A percentile compares a stretch with the other conserved stretches of the same genome.
Conservation (phyloP, 2,797 vertebrate species). For the Sus cebifrons region DNA sequence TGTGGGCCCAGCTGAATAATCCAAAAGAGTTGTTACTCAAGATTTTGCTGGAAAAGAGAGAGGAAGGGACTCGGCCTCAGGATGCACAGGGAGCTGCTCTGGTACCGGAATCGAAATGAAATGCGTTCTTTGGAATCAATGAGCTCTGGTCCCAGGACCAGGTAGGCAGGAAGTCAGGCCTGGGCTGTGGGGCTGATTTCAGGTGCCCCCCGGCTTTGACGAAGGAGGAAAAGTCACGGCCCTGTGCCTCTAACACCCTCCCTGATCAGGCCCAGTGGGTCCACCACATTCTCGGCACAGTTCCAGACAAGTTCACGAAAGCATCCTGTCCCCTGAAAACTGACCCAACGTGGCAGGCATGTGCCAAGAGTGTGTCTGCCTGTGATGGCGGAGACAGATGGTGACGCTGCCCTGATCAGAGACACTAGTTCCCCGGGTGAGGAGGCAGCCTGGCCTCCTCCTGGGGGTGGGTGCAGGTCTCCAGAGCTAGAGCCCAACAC, state of each 20-base stretch:
- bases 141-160: not conserved
- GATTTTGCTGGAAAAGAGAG: not conserved
- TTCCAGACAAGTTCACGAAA: not conserved
- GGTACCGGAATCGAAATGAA: not conserved
- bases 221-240: not conserved
- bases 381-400: not conserved
- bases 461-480: rapidly evolving
- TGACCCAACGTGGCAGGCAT: not conserved
- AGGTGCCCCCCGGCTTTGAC: not conserved
- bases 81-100: not conserved
- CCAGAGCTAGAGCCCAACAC: not conserved
- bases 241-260: not conserved
- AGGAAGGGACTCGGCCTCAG: not conserved
- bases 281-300: not conserved
- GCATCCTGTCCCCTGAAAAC: constrained; percentile 16
- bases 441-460: not conserved
- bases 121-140: not conserved
- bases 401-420: not conserved
- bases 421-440: not conserved
- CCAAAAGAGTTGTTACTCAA: not conserved
- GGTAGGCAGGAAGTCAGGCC: not conserved
- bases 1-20: not conserved
- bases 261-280: not conserved
- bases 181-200: not conserved
- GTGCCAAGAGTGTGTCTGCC: not conserved